These are phyloP conservation scores for Matsumyia berberina DNA, from an alignment of 2,888 invertebrate genomes.

Conservation along the genomic window DNA sequence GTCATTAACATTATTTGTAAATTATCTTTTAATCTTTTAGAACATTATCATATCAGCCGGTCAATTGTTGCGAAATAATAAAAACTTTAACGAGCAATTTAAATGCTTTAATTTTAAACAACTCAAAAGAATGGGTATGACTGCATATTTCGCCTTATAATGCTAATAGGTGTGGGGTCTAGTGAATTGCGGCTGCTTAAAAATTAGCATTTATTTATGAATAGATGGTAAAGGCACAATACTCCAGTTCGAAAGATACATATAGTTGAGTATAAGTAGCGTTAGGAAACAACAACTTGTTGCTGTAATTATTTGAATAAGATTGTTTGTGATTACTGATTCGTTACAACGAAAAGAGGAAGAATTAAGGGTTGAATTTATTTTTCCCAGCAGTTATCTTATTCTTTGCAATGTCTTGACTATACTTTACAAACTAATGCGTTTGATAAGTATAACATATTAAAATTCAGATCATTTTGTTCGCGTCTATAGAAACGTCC, in stretches of 20 bases:
- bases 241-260: background rate
- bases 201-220: constrained; percentile 59
- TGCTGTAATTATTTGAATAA: background rate
- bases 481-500: too few relatives aligned
- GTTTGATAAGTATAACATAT: too few relatives aligned
- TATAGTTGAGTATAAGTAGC: constrained; percentile 3
- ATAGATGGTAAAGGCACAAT: constrained; percentile 8
- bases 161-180: constrained; percentile 17
- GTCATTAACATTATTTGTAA: background rate
- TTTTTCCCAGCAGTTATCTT: too few relatives aligned
- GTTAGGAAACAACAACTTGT: constrained; percentile 10
- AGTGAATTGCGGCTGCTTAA: constrained; percentile 15
- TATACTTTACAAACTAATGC: too few relatives aligned
- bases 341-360: too few relatives aligned
- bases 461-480: too few relatives aligned
- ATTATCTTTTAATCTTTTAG: background rate
- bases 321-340: background rate
- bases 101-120: background rate
- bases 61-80: constrained; percentile 6
- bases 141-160: constrained; percentile 26
- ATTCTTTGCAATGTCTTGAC: too few relatives aligned
- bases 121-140: background rate
- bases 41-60: background rate
- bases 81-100: background rate
- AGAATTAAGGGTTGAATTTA: too few relatives aligned